phyloP scores from a whole-genome alignment of 2,113 vertebrate genomes.

The Platichthys flesus region DNA sequence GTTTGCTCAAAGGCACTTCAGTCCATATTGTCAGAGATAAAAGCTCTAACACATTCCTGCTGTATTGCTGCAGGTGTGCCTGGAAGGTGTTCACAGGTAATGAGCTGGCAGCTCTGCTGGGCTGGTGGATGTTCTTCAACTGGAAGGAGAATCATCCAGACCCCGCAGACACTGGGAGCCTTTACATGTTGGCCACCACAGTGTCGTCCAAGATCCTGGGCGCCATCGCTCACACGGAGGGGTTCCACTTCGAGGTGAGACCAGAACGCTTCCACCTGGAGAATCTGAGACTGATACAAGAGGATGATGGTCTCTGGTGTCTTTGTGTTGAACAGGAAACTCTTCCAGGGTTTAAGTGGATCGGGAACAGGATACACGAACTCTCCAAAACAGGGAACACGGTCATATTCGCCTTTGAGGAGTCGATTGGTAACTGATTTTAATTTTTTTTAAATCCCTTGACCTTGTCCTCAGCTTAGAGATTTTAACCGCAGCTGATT shows the following conservation, averaged over 20 bases:
- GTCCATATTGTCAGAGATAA: neutral
- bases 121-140: constrained; percentile 95
- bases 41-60: neutral
- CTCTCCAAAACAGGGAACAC: constrained; percentile 86
- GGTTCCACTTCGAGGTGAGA: constrained; percentile 91
- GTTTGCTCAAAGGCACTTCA: constrained; percentile 8
- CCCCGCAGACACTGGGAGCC: constrained; percentile 73
- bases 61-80: constrained; percentile 71
- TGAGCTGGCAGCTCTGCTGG: constrained; percentile 91
- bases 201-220: constrained; percentile 95
- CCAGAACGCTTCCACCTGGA: neutral
- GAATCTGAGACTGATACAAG: neutral
- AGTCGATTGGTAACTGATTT: constrained; percentile 90
- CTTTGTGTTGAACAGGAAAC: constrained; percentile 87
- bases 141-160: constrained; percentile 84
- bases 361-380: constrained; percentile 91
- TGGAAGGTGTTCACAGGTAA: constrained; percentile 97
- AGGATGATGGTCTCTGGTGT: neutral
- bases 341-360: constrained; percentile 97
- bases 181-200: constrained; percentile 93
- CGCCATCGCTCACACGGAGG: constrained; percentile 88
- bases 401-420: constrained; percentile 95
- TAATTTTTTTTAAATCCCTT: neutral
- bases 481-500: neutral
- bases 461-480: no score